Evolutionary conservation across 2,113 vertebrate species (phyloP), one percentile per base, ranked within the genome.

Genomic region (Spea multiplicata): DNA sequence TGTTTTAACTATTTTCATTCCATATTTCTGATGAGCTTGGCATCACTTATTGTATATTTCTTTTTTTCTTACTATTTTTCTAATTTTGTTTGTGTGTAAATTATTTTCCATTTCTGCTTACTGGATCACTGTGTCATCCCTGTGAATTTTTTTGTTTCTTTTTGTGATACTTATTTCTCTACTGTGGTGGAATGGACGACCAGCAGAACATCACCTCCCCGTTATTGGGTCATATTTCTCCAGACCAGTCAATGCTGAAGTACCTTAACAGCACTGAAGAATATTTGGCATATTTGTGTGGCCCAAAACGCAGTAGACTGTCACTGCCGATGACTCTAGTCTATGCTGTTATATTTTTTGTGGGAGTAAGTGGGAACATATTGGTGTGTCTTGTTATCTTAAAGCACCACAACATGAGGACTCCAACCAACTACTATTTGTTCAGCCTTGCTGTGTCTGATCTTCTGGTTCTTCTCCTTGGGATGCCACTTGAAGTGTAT

Each of bases 401-500:
- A 12, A 92, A 91, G 66, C 93, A 96, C 86, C 92, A 88, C 74
- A 91, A 88, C 45, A 97, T 99, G 96, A 93, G 94, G 88, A 97
- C 93, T 0, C 96, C 97, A 0, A 99, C 95, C 70, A 98, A 99
- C 85, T 97, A 95, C 74, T 98, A 99, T 83, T 88, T 99, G 83
- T 96, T 99, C 90, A 99, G 97, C 83, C 86, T 99, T 13, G 96
- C 96, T 0, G 71, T 97, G 64, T 98, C 97, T 0, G 96, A 99
- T 86, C 91, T 99, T 81, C 86, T 99, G 5, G 93, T 98, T 78
- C 88, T 99, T 65, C 88, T 98, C 5, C 88, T 98, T 0, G 97
- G 96, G 7, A 96, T 99, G 97, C 97, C 97, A 0, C 86, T 99
- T 83, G 97, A 99, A 83, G 85, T 98, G 72, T 98, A 99, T 0